Conservation (phyloP, 1,140 invertebrate species). For the Pygmarrhopalites habei region DNA sequence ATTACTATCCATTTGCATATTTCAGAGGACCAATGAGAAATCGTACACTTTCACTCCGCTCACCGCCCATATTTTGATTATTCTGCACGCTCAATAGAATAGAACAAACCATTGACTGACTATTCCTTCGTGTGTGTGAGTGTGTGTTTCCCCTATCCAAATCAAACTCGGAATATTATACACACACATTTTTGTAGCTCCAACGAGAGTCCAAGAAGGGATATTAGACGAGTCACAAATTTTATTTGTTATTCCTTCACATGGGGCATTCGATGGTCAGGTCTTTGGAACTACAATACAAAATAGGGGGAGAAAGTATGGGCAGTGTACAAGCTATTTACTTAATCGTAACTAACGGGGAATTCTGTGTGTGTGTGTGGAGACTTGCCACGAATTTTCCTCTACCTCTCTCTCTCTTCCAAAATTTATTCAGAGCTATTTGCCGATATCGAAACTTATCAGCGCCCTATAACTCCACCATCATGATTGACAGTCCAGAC, state of each 20-base stretch:
- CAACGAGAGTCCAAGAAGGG: no score
- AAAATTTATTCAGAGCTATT: constrained; percentile 15
- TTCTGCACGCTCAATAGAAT: constrained; percentile 1
- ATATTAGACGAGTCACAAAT: no score
- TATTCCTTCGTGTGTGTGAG: no score
- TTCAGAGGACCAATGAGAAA: constrained; percentile 21
- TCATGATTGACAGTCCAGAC: constrained; percentile 37
- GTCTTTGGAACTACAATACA: no score
- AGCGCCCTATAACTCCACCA: constrained; percentile 12
- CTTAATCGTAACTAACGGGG: no score
- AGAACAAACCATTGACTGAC: not conserved
- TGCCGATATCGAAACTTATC: constrained; percentile 36
- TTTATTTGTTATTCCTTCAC: no score
- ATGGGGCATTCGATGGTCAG: no score
- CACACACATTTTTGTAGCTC: no score
- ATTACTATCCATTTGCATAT: constrained; percentile 40
- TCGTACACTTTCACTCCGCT: constrained; percentile 6
- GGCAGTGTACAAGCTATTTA: no score
- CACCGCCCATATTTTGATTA: not conserved
- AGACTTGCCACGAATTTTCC: not conserved
- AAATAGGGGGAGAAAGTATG: no score
- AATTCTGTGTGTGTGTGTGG: not conserved
- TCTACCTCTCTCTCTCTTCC: not conserved
- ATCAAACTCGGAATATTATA: no score
- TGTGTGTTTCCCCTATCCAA: no score